Evolutionary conservation across 2,888 invertebrate species (phyloP), one percentile per base, ranked within the genome.

Genomic region (Drosophila recens): DNA sequence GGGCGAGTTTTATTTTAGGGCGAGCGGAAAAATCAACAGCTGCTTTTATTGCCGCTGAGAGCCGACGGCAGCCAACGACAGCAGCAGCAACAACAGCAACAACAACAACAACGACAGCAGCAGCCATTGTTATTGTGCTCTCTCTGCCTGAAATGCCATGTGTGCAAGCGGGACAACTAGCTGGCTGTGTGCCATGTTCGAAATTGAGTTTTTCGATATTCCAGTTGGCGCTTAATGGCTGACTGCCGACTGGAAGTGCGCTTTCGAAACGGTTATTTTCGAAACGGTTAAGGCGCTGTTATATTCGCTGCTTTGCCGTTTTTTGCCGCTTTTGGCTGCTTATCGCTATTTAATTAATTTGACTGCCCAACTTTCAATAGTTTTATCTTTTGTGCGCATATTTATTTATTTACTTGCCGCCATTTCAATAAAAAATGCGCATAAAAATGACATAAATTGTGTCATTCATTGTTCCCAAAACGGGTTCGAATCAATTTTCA

Each of bases 11-110:
- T n/a, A 5, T 27, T 5, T 15, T 45, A 33, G 56, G 72, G 64
- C 54, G 59, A 83, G 84, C 66, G 81, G 81, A 87, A 88, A 84
- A 79, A 87, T 87, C 82, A 85, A 85, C 85, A 85, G 87, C 89
- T 89, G 85, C 79, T 71, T 75, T 67, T 69, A 69, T 79, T 81
- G 54, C 62, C 40, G 64, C 68, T 74, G 52, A 78, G 79, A 45
- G 80, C 82, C 89, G 81, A 64, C 86, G 88, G 80, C 67, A 36
- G 15, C 30, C 65, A 78, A 34, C 45, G 57, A 61, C 67, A 65
- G 40, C 65, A 49, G 17, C 69, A 48, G 36, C 36, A 34, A 20
- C 43, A 54, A 23, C 38, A 40, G 49, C 36, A 51, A 9, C 58
- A 61, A 40, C 51, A 57, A n/a, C 63, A 23, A 4, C 46, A 17